Evolutionary conservation across 2,888 invertebrate genomes (phyloP).

Genomic region (Brachynemurus nebulosus): DNA sequence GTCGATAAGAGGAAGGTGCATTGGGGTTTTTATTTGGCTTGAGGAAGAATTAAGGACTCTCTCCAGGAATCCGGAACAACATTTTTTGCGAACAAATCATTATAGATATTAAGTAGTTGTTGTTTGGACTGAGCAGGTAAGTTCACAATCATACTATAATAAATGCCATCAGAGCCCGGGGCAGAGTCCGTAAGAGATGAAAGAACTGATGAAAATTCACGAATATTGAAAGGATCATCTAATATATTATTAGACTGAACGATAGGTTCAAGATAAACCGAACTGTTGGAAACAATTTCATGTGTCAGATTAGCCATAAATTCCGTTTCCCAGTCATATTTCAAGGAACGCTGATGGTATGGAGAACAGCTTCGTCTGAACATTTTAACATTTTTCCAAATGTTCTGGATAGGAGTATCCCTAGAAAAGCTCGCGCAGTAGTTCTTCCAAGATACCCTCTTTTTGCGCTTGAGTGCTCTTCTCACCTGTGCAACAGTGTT

Average conservation of each 20-base stretch:
- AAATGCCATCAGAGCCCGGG: not conserved
- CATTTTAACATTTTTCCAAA: no score
- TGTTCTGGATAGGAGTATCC: no score
- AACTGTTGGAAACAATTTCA: no score
- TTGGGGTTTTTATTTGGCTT: not conserved
- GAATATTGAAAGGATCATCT: not conserved
- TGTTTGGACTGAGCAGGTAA: not conserved
- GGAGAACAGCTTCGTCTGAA: no score
- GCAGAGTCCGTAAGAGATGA: not conserved
- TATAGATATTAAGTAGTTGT: not conserved
- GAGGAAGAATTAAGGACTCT: not conserved
- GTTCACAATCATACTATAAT: not conserved
- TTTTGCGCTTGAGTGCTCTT: no score
- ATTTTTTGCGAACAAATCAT: not conserved
- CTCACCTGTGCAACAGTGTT: no score
- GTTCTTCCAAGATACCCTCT: no score
- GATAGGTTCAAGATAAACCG: no score
- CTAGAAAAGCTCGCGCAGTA: no score
- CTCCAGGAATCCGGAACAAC: not conserved
- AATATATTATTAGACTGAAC: conserved; percentile 22
- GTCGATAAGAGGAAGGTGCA: not conserved
- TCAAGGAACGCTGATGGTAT: no score
- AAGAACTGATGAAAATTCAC: not conserved
- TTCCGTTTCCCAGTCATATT: no score
- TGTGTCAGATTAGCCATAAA: no score